phyloP scores from a whole-genome alignment of 2,113 vertebrate genomes.

The Seriola quinqueradiata region DNA sequence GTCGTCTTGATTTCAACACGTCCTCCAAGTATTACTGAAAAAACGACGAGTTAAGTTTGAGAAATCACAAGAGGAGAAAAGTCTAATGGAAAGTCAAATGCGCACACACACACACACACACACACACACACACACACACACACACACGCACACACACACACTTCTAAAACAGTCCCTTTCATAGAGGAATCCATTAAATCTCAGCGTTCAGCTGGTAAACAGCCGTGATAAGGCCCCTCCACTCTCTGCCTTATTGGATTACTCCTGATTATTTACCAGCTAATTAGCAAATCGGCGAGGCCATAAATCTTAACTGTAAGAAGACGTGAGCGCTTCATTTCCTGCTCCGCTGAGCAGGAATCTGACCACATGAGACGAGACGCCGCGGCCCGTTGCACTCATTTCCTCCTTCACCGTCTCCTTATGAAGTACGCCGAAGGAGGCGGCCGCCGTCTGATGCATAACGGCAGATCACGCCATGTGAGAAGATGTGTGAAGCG shows the following conservation, averaged over 20 bases:
- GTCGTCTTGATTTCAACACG: too few species aligned
- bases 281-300: constrained; percentile 5
- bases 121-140: too few species aligned
- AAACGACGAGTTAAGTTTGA: too few species aligned
- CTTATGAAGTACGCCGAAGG: constrained; percentile 24
- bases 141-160: too few species aligned
- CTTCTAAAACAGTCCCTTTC: background rate
- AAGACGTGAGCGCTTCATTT: constrained; percentile 57
- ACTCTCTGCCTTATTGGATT: background rate
- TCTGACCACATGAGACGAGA: constrained; percentile 15
- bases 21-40: too few species aligned
- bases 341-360: constrained; percentile 53
- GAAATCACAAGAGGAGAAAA: too few species aligned
- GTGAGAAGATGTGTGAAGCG: constrained; percentile 17
- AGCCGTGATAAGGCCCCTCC: background rate
- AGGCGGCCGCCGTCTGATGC: constrained; percentile 22
- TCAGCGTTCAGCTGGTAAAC: background rate
- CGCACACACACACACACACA: too few species aligned
- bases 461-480: constrained; percentile 12
- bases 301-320: constrained; percentile 31
- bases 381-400: constrained; percentile 13
- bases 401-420: constrained; percentile 27
- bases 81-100: too few species aligned
- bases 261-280: constrained; percentile 28
- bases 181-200: background rate